Evolutionary conservation across 2,797 vertebrate species (phyloP), one percentile per base, ranked within the genome.

Genomic region (Cephalopachus bancanus): DNA sequence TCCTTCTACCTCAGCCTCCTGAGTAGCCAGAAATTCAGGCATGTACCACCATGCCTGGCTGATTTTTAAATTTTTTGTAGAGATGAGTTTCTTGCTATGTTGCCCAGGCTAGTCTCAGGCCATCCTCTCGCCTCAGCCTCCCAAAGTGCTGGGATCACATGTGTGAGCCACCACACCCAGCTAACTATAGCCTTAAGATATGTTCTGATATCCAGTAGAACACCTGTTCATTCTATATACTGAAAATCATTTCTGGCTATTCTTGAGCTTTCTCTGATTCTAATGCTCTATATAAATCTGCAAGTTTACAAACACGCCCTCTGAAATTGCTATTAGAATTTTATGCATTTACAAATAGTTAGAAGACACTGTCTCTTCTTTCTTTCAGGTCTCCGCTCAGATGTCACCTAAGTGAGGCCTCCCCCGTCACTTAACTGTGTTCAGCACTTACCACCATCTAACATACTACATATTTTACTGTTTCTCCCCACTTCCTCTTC

Each of bases 231-330:
- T 53, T 72, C 69, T 55, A 85, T 1, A 71, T 60, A 30, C 30
- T 78, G 55, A 76, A 89, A 94, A 80, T 72, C 75, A 84, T 59
- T 94, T 93, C 8, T 59, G 33, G n/a, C 16, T 81, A 44, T 84
- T 84, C n/a, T 79, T 74, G 59, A 72, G 72, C 24, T 60, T 92
- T 89, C 37, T 69, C 30, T 64, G 30, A 87, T 80, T 84, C 49
- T 93, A 53, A 72, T 67, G 64, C 10, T 91, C 53, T 37, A 69
- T 69, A 64, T 67, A 88, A 83, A 79, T 64, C 33, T 86, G 1
- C 14, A 88, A 57, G 64, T 74, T 81, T 87, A 86, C 51, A 76
- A 69, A 72, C 15, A 92, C 14, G 4, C 16, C 30, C 19, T 59
- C 4, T 91, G 60, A 81, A 57, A 60, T 55, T 72, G 69, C 62